Percentiles rank a stretch among this genome's conserved stretches.
phyloP scores from a whole-genome alignment of 2,113 vertebrate genomes.

The Aythya baeri region DNA sequence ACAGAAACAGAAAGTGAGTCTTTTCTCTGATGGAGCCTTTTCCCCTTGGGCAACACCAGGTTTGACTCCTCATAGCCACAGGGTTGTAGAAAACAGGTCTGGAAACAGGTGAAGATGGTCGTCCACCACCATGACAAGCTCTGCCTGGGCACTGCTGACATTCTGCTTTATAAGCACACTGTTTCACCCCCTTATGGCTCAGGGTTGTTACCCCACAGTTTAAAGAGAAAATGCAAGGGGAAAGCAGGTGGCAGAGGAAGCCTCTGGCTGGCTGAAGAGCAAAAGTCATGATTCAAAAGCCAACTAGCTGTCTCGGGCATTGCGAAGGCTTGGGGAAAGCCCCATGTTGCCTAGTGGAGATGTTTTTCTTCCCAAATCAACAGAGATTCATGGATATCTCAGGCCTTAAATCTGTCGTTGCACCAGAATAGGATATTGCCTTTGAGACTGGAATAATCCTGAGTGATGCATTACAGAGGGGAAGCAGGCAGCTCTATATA shows the following conservation, averaged over 20 bases:
- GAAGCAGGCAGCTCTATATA: background rate
- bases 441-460: background rate
- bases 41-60: background rate
- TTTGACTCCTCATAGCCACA: background rate
- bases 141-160: background rate
- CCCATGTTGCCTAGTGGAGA: background rate
- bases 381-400: background rate
- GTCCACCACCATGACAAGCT: background rate
- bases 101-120: background rate
- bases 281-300: background rate
- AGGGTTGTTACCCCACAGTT: background rate
- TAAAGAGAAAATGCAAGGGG: background rate
- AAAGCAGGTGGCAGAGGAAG: background rate
- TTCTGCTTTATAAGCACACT: background rate
- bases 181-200: background rate
- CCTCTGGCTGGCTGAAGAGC: background rate
- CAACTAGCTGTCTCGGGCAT: background rate
- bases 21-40: background rate
- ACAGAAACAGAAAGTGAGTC: background rate
- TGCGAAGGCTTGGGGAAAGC: background rate
- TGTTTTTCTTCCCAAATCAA: background rate
- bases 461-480: background rate
- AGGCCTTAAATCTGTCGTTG: background rate
- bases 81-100: background rate
- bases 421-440: background rate